phyloP scores from a whole-genome alignment of 2,113 vertebrate genomes.

The Rhipidura dahli region DNA sequence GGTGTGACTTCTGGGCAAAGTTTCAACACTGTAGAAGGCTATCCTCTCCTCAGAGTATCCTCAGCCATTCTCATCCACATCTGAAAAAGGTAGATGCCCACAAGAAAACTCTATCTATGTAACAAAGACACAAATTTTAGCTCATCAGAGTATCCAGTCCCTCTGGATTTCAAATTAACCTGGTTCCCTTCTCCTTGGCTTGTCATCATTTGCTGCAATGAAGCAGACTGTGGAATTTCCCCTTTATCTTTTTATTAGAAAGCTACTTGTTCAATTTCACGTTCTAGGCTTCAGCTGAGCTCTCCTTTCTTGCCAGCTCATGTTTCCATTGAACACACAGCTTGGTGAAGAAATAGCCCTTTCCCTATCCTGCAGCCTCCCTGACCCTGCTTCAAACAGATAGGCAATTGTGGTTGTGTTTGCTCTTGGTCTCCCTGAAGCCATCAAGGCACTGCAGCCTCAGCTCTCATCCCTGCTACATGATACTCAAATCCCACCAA shows the following conservation, averaged over 20 bases:
- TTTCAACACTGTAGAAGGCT: not conserved
- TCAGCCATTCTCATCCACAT: not conserved
- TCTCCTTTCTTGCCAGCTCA: not conserved
- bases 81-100: not conserved
- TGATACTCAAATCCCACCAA: not conserved
- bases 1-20: not conserved
- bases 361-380: not conserved
- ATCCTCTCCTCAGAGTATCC: not conserved
- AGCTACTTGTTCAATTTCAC: not conserved
- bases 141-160: not conserved
- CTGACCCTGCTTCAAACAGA: not conserved
- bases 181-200: not conserved
- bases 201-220: not conserved
- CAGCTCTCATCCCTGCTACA: not conserved
- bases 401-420: not conserved
- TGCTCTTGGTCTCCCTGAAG: not conserved
- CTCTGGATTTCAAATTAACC: not conserved
- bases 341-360: not conserved
- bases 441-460: not conserved
- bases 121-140: not conserved
- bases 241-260: not conserved
- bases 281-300: not conserved
- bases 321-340: not conserved
- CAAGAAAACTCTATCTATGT: not conserved
- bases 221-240: not conserved